Evolutionary conservation across 2,113 vertebrate species (phyloP).

Genomic region (Leucopternis melanops): DNA sequence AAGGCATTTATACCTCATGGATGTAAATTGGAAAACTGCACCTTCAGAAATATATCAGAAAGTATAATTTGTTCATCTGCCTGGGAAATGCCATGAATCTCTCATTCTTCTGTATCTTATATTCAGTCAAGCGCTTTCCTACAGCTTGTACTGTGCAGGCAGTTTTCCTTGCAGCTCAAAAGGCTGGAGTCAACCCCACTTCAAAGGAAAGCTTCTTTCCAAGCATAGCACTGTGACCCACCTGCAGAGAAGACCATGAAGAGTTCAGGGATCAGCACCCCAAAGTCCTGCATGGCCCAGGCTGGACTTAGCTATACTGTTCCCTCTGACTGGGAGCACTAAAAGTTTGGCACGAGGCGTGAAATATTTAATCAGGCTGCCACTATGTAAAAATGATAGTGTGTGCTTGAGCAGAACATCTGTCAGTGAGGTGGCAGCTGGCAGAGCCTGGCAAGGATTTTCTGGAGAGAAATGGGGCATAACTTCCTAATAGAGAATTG

Average conservation of each 20-base stretch:
- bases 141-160: neutral
- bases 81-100: neutral
- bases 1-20: neutral
- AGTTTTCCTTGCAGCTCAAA: neutral
- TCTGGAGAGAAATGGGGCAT: conserved; percentile 1
- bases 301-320: neutral
- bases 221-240: neutral
- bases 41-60: neutral
- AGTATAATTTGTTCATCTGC: neutral
- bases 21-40: neutral
- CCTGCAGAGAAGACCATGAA: neutral
- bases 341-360: neutral
- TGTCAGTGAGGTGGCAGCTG: conserved; percentile 39
- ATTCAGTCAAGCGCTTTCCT: neutral
- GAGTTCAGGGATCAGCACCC: neutral
- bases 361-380: neutral
- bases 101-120: neutral
- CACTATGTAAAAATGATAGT: neutral
- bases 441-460: neutral
- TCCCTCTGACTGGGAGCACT: neutral
- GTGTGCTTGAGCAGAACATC: conserved; percentile 38
- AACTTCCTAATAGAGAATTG: neutral
- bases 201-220: neutral
- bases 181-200: neutral
- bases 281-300: neutral